These are phyloP conservation scores for Myotis brandtii DNA, from an alignment of 2,113 vertebrate genomes.

Conservation along the genomic window DNA sequence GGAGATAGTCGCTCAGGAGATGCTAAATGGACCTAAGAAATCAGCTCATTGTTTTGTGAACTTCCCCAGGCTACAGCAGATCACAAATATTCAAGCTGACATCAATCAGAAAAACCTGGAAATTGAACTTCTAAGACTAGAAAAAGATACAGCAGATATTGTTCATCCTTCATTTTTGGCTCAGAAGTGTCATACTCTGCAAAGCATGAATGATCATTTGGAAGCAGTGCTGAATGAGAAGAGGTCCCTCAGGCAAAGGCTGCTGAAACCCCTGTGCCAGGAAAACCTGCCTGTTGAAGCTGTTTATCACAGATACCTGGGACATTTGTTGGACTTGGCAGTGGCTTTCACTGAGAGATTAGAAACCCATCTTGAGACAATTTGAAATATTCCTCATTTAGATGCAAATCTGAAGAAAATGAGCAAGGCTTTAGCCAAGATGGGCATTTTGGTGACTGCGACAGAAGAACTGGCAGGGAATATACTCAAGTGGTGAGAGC, in stretches of 20 bases:
- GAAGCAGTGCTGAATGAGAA: conserved; percentile 91
- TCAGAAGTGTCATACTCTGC: conserved; percentile 87
- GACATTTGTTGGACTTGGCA: conserved; percentile 88
- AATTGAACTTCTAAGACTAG: conserved; percentile 89
- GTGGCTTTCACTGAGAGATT: conserved; percentile 91
- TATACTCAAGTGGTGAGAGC: conserved; percentile 88
- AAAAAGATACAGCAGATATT: conserved; percentile 89
- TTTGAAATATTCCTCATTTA: conserved; percentile 83
- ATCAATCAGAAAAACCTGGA: conserved; percentile 90
- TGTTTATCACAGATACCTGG: conserved; percentile 90
- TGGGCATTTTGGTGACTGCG: conserved; percentile 85
- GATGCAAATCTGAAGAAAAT: conserved; percentile 83
- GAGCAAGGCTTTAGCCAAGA: conserved; percentile 85
- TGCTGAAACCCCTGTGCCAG: conserved; percentile 88
- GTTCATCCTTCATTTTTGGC: conserved; percentile 89
- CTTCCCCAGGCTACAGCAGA: conserved; percentile 87
- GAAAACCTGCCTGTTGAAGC: conserved; percentile 91
- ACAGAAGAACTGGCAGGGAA: conserved; percentile 87
- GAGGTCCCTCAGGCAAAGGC: conserved; percentile 88
- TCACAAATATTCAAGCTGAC: conserved; percentile 85
- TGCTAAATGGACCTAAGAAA: conserved; percentile 84
- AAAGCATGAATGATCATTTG: conserved; percentile 91
- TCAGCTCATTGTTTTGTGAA: conserved; percentile 82
- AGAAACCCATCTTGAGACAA: conserved; percentile 87
- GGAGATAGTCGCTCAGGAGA: conserved; percentile 84